Evolutionary conservation across 2,113 vertebrate genomes (phyloP), one percentile per base, ranked within the genome.

Genomic region (Octodon degus): DNA sequence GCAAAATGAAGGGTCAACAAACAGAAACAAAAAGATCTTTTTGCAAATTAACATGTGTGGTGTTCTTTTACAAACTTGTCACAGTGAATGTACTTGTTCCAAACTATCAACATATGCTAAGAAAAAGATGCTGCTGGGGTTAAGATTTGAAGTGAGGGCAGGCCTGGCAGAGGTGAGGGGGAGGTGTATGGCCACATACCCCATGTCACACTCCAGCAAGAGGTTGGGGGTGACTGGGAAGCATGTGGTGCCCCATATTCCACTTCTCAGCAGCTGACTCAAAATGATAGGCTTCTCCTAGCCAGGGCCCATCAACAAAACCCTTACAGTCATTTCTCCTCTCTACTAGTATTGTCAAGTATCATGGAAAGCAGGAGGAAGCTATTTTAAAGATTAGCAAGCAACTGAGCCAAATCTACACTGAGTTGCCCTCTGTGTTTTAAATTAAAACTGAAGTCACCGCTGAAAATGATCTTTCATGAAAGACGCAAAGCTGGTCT

Each of bases 361-460:
- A 84, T 65, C 58, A 74, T 37, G 50, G 27, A 58, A 19, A 40
- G 32, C 37, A 89, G 12, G 25, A 32, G 58, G 67, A 81, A 63
- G n/a, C 37, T 63, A 84, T 63, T 84, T 96, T 80, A 81, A 85
- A 80, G 20, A 50, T 76, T 76, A 55, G 19, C 47, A 68, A 60
- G 74, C n/a, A 84, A 63, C 53, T 80, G 19, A 65, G 88, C 68
- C 40, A 68, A 85, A 88, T 84, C 43, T 63, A 34, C 63, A 83
- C 77, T 34, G 91, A 90, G 72, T 63, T 93, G 79, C 10, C 37
- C 79, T 89, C 40, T 65, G 81, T 50, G 72, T 22, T 94, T 91
- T 63, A 89, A 91, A 89, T 91, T 72, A 91, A 91, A 91, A 88
- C 68, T 67, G 50, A 83, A 60, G 24, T 81, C 90, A 90, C 19